A percentile compares a stretch with the other conserved stretches of the same genome.
These are phyloP conservation scores for Malurus elegans DNA, from an alignment of 2,113 vertebrate species.

Conservation along the genomic window DNA sequence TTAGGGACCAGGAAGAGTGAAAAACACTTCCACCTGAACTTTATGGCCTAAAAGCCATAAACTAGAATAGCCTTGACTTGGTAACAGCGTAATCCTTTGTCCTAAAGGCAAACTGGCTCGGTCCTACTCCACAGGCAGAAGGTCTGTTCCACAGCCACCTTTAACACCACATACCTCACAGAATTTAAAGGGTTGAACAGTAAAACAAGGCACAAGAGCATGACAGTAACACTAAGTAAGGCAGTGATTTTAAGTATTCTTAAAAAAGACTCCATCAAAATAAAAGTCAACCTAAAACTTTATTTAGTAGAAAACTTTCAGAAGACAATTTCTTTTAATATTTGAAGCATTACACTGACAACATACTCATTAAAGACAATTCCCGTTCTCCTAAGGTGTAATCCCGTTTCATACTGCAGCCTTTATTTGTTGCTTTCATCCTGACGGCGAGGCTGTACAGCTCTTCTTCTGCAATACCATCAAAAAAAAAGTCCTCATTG, in stretches of 20 bases:
- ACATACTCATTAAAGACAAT: constrained; percentile 35
- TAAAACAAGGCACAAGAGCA: neutral
- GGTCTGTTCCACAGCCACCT: neutral
- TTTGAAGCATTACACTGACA: constrained; percentile 14
- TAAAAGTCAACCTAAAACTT: constrained; percentile 12
- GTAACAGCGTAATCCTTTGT: neutral
- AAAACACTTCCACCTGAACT: neutral
- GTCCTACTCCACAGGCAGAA: neutral
- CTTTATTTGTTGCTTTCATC: constrained; percentile 85
- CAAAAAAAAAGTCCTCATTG: constrained; percentile 91
- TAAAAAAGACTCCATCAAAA: neutral
- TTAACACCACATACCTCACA: neutral
- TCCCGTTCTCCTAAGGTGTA: constrained; percentile 57
- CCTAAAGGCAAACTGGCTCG: neutral
- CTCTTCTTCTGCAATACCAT: constrained; percentile 79
- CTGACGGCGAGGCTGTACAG: constrained; percentile 74
- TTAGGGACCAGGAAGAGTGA: neutral
- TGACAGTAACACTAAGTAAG: neutral
- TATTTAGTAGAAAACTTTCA: constrained; percentile 74
- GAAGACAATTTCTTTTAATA: neutral
- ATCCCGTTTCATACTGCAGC: constrained; percentile 79
- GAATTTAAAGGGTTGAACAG: neutral
- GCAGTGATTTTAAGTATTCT: neutral
- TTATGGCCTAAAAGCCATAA: neutral
- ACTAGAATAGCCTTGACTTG: neutral